A percentile compares a stretch with the other conserved stretches of the same genome.
Conservation (phyloP, 2,888 invertebrate genomes). For the Melinaea marsaeus region DNA sequence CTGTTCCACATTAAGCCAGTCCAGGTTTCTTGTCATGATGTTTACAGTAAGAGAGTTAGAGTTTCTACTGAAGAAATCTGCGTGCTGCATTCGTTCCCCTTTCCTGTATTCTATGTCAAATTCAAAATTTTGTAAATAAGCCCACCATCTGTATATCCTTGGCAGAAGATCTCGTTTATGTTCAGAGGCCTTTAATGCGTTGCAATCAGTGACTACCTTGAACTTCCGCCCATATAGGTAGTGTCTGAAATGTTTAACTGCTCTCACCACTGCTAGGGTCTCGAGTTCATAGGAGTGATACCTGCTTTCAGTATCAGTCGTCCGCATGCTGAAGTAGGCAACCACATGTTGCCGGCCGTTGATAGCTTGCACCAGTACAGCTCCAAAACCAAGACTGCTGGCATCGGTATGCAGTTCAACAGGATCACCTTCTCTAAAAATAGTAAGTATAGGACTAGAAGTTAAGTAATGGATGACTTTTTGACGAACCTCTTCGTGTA, state of each 20-base stretch:
- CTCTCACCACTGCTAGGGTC: conserved; percentile 34
- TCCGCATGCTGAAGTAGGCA: conserved; percentile 7
- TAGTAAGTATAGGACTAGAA: conserved; percentile 22
- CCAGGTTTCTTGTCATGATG: conserved; percentile 26
- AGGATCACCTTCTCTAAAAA: conserved; percentile 28
- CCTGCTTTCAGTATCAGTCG: conserved; percentile 29
- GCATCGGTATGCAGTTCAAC: conserved; percentile 35
- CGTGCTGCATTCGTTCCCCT: conserved; percentile 31
- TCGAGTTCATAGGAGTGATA: conserved; percentile 36
- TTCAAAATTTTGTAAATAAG: conserved; percentile 38
- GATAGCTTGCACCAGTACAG: conserved; percentile 21
- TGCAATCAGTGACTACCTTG: no score
- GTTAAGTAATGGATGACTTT: conserved; percentile 27
- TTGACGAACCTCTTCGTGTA: conserved; percentile 32
- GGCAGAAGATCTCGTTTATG: conserved; percentile 39
- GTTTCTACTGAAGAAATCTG: conserved; percentile 38
- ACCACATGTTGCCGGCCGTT: conserved; percentile 23
- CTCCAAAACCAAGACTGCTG: conserved; percentile 35
- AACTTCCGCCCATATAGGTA: conserved; percentile 32
- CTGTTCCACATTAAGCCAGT: conserved; percentile 33
- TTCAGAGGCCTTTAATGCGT: conserved; percentile 36
- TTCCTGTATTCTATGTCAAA: conserved; percentile 25
- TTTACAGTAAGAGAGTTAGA: conserved; percentile 19
- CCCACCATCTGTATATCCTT: conserved; percentile 41
- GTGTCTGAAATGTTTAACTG: conserved; percentile 39